Conservation (phyloP, 2,888 invertebrate species). For the Cynaeus angustus region DNA sequence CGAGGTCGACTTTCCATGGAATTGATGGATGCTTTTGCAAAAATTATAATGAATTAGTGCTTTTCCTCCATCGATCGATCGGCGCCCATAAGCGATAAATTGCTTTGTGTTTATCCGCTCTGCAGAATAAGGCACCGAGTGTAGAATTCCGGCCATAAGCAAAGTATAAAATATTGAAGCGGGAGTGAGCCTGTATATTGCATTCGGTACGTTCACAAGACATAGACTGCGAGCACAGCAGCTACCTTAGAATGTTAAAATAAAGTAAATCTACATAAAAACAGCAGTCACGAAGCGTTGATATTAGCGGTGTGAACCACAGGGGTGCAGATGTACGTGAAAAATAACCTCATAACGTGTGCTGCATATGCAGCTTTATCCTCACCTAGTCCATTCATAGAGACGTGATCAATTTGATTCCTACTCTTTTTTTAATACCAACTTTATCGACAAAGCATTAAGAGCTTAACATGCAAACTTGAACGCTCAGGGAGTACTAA, state of each 20-base stretch:
- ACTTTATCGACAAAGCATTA: slow-evolving; percentile 32
- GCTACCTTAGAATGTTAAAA: slow-evolving; percentile 57
- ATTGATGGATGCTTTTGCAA: too few species aligned
- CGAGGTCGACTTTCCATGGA: too few species aligned
- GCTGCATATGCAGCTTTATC: slow-evolving; percentile 54
- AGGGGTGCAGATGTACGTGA: slow-evolving; percentile 61
- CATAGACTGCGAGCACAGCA: slow-evolving; percentile 33
- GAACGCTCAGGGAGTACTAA: slow-evolving; percentile 26
- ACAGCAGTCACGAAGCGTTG: slow-evolving; percentile 58
- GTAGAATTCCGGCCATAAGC: slow-evolving; percentile 30
- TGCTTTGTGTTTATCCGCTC: slow-evolving; percentile 3
- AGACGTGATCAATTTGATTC: slow-evolving; percentile 27
- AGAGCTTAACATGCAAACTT: slow-evolving; percentile 28
- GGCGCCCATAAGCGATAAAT: slow-evolving; percentile 12
- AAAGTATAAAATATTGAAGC: slow-evolving; percentile 46
- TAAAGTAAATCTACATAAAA: slow-evolving; percentile 60
- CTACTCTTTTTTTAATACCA: slow-evolving; percentile 30
- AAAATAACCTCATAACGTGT: slow-evolving; percentile 60
- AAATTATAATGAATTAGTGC: not conserved
- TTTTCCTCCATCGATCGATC: slow-evolving; percentile 1
- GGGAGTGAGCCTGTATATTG: slow-evolving; percentile 42
- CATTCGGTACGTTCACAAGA: slow-evolving; percentile 30
- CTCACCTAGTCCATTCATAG: slow-evolving; percentile 26
- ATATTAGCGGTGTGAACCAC: slow-evolving; percentile 58
- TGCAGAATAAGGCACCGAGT: slow-evolving; percentile 21